Evolutionary conservation across 2,797 vertebrate genomes (phyloP).

Genomic region (Sebastes dallii): DNA sequence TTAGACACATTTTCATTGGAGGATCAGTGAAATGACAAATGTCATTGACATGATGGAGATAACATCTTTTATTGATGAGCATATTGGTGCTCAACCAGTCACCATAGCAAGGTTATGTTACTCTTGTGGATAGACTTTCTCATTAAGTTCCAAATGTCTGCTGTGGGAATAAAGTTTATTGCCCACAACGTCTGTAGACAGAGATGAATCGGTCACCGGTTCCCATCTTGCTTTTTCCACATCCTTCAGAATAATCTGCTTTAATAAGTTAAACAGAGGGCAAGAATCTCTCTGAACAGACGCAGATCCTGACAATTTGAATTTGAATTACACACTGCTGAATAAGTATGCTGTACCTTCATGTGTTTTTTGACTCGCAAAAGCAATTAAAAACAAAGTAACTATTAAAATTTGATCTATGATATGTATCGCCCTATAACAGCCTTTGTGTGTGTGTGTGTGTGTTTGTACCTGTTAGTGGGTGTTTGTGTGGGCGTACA

Average conservation of each 20-base stretch:
- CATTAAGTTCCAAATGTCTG: constrained; percentile 18
- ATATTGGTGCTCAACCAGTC: neutral
- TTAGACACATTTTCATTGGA: neutral
- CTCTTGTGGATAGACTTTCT: constrained; percentile 19
- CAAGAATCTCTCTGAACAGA: neutral
- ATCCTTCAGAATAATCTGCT: neutral
- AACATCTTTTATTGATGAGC: neutral
- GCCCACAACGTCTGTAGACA: neutral
- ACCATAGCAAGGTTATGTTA: neutral
- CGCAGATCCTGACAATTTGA: neutral
- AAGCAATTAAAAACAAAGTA: neutral
- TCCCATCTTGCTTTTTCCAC: neutral
- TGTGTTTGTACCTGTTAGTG: constrained; percentile 9
- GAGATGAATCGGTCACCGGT: constrained; percentile 5
- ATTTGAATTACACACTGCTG: neutral
- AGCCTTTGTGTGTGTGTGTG: neutral
- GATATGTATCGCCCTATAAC: neutral
- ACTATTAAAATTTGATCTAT: constrained; percentile 6
- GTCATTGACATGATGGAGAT: neutral
- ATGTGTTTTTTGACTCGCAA: neutral
- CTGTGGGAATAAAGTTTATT: constrained; percentile 17
- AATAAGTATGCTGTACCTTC: neutral
- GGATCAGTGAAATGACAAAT: neutral
- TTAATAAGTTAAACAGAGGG: neutral
- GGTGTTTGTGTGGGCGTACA: constrained; percentile 23